phyloP scores from a whole-genome alignment of 1,140 invertebrate species.

The Drosophila orosa region DNA sequence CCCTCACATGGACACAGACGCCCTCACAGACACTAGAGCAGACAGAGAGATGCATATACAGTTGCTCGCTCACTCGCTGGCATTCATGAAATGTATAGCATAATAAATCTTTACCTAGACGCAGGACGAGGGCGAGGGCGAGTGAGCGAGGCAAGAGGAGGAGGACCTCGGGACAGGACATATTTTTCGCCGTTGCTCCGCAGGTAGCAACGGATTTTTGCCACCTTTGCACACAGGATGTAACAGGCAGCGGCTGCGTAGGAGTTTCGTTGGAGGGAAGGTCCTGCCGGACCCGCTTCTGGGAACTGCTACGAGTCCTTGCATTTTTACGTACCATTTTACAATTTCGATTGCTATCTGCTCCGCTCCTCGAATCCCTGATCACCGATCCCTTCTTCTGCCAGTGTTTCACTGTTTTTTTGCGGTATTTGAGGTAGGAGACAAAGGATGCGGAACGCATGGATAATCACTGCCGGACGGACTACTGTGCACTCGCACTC shows the following conservation, averaged over 20 bases:
- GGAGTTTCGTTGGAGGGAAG: conserved; percentile 62
- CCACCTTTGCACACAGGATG: conserved; percentile 79
- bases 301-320: conserved; percentile 26
- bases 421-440: conserved; percentile 72
- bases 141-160: background rate
- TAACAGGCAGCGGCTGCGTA: conserved; percentile 59
- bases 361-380: conserved; percentile 14
- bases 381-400: background rate
- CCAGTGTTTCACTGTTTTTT: conserved; percentile 20
- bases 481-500: conserved; percentile 64
- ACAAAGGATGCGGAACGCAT: conserved; percentile 59
- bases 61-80: conserved; percentile 48
- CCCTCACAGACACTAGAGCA: conserved; percentile 16
- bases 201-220: conserved; percentile 77
- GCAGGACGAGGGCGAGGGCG: conserved; percentile 39
- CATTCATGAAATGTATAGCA: conserved; percentile 82
- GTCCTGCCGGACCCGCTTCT: conserved; percentile 41
- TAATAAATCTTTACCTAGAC: conserved; percentile 78
- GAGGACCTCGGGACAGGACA: conserved; percentile 32
- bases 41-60: conserved; percentile 29
- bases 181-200: conserved; percentile 58
- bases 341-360: conserved; percentile 76
- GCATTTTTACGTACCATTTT: conserved; percentile 79
- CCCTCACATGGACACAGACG: conserved; percentile 57
- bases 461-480: conserved; percentile 61